Evolutionary conservation across 2,113 vertebrate species (phyloP), one percentile per base, ranked within the genome.

Genomic region (Capricornis sumatraensis): DNA sequence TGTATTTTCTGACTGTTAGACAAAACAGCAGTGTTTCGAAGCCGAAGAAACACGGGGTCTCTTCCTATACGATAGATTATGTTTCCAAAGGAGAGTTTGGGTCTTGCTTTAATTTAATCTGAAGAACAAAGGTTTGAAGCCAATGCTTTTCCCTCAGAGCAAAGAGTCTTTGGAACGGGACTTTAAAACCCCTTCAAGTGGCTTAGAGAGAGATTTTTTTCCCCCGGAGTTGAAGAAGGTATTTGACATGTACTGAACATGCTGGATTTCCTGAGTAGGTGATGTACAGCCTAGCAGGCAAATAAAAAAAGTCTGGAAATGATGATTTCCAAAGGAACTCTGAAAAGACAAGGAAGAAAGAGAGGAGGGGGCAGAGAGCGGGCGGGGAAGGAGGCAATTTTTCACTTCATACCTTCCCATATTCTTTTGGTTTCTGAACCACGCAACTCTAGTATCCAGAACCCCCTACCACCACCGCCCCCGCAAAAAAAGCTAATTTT

Each of bases 91-190:
- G 88, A 87, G 82, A 87, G 71, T 85, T 97, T 97, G 91, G 87
- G 58, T 87, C 81, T 93, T 67, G 43, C n/a, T 95, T 95, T 58
- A 89, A 71, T 50, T 4, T 0, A 95, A 94, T 96, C 92, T 15
- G 93, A 90, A 82, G 97, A 97, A 94, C 88, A 95, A 91, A 98
- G 83, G 55, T 85, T 95, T 64, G 17, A 36, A 60, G 79, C 23
- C 58, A 28, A 57, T 52, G 86, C 12, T 52, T 81, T 40, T n/a
- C 28, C 87, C 79, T 86, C n/a, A 17, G 19, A 78, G 57, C 67
- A 86, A 93, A 36, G 28, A 87, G 58, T 97, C 58, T 43, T 95
- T 53, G 95, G 81, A 96, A 97, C 91, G 84, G 23, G 45, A 52
- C 52, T 90, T 90, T 7, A 12, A 71, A 85, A 60, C 28, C 33